These are phyloP conservation scores for Anguilla rostrata DNA, from an alignment of 2,113 vertebrate species.

Conservation along the genomic window DNA sequence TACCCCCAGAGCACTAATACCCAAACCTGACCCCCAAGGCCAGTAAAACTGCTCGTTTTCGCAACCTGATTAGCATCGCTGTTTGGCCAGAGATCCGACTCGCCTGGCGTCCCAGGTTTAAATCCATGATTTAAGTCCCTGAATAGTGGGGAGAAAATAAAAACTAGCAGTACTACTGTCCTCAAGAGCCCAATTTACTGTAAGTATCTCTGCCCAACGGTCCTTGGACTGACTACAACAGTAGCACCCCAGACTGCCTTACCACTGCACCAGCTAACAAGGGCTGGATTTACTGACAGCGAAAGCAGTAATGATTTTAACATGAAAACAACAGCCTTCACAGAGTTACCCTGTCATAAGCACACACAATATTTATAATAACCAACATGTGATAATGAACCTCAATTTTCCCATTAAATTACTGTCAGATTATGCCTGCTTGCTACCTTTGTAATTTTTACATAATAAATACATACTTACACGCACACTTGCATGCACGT, in stretches of 20 bases:
- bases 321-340: not conserved
- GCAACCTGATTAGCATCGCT: no score
- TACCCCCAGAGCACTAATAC: no score
- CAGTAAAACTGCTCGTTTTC: no score
- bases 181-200: no score
- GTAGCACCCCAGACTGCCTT: not conserved
- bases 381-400: not conserved
- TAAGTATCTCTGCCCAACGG: not conserved
- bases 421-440: not conserved
- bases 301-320: not conserved
- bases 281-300: not conserved
- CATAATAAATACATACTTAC: not conserved
- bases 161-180: no score
- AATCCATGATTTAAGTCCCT: no score
- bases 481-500: no score
- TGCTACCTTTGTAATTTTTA: not conserved
- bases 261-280: not conserved
- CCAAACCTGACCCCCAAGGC: no score
- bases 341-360: not conserved
- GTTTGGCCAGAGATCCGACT: no score
- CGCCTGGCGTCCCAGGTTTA: no score
- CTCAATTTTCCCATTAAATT: not conserved
- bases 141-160: no score
- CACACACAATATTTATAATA: not conserved
- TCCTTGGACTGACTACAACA: not conserved